These are phyloP conservation scores for Anhinga anhinga DNA, from an alignment of 2,113 vertebrate genomes.

Conservation along the genomic window DNA sequence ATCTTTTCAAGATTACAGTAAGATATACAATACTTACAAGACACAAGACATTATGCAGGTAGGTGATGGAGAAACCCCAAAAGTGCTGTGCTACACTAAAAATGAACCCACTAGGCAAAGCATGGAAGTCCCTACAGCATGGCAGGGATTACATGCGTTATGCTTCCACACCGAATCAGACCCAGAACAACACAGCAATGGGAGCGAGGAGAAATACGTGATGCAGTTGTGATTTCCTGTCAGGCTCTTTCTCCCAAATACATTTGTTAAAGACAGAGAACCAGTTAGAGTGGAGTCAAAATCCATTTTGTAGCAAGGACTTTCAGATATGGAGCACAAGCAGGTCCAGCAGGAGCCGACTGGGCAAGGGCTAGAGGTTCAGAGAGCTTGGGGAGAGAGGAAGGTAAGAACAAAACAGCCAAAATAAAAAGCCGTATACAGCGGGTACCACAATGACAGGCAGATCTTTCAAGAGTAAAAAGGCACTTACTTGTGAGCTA, in stretches of 20 bases:
- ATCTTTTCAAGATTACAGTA: neutral
- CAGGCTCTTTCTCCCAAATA: neutral
- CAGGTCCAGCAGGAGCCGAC: neutral
- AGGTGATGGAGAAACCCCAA: neutral
- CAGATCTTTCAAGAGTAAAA: neutral
- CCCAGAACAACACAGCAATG: accelerated
- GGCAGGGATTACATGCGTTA: neutral
- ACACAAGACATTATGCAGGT: neutral
- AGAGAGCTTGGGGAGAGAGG: neutral
- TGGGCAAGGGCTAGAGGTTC: neutral
- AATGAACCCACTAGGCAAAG: neutral
- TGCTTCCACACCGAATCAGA: neutral
- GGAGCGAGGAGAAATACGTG: neutral
- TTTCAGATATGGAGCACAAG: neutral
- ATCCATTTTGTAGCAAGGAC: neutral
- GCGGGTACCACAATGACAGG: neutral
- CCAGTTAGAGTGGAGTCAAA: neutral
- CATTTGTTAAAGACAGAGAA: neutral
- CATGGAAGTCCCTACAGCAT: neutral
- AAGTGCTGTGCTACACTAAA: neutral
- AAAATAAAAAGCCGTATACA: neutral
- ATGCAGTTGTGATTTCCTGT: neutral
- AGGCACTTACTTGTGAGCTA: neutral
- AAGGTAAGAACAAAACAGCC: neutral
- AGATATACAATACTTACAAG: neutral